Evolutionary conservation across 2,888 invertebrate genomes (phyloP).

Genomic region (Calephelis perditalis): DNA sequence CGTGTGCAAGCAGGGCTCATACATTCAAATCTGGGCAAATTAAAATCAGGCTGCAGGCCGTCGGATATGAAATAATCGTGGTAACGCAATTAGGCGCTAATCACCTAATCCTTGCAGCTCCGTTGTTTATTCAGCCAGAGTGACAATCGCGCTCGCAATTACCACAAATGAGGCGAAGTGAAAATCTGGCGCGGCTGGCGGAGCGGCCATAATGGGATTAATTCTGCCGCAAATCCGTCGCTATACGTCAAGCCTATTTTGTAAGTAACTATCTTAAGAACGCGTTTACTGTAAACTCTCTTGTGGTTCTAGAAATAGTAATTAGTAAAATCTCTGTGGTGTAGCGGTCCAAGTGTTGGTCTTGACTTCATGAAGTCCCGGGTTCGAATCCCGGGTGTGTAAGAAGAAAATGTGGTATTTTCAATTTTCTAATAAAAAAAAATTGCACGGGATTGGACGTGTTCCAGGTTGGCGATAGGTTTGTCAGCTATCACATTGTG

Average conservation of each 20-base stretch:
- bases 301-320: too few species aligned
- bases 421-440: too few species aligned
- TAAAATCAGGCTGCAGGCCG: slow-evolving; percentile 67
- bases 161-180: slow-evolving; percentile 77
- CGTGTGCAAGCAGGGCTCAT: slow-evolving; percentile 39
- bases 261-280: slow-evolving; percentile 14
- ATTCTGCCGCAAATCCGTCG: slow-evolving; percentile 60
- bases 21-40: slow-evolving; percentile 63
- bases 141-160: slow-evolving; percentile 77
- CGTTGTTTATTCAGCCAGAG: slow-evolving; percentile 78
- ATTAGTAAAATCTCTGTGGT: too few species aligned
- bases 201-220: slow-evolving; percentile 64
- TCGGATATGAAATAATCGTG: slow-evolving; percentile 71
- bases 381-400: too few species aligned
- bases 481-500: too few species aligned
- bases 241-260: slow-evolving; percentile 39
- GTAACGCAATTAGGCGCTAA: slow-evolving; percentile 75
- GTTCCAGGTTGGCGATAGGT: too few species aligned
- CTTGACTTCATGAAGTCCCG: too few species aligned
- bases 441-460: too few species aligned
- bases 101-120: slow-evolving; percentile 76
- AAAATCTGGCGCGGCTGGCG: slow-evolving; percentile 66
- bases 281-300: neutral
- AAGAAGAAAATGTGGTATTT: too few species aligned
- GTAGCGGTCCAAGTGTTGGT: too few species aligned